A percentile compares a stretch with the other conserved stretches of the same genome.
These are phyloP conservation scores for Deroptyus accipitrinus DNA, from an alignment of 2,113 vertebrate species.

Conservation along the genomic window DNA sequence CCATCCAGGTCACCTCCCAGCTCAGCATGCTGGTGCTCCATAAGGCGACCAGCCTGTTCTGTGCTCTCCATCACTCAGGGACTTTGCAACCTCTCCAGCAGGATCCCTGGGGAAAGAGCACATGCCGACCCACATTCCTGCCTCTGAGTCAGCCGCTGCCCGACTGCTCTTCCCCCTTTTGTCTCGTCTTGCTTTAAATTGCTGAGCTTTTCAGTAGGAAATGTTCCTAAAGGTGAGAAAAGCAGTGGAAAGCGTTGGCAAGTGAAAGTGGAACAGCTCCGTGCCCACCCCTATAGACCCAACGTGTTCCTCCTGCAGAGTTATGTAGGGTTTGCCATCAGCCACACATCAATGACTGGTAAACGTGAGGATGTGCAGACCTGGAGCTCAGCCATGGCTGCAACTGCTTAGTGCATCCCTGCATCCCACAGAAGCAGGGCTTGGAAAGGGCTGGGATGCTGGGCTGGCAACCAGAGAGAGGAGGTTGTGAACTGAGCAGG, in stretches of 20 bases:
- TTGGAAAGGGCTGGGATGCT: neutral
- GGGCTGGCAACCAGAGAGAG: neutral
- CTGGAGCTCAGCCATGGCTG: rapidly evolving
- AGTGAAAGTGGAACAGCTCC: neutral
- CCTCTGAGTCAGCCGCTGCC: neutral
- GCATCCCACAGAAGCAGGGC: neutral
- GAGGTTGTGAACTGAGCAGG: neutral
- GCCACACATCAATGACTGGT: rapidly evolving
- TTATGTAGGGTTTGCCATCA: neutral
- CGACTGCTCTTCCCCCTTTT: constrained; percentile 15
- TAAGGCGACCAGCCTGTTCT: neutral
- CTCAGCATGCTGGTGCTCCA: neutral
- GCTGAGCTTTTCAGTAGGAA: neutral
- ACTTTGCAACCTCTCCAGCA: neutral
- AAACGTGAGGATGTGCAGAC: neutral
- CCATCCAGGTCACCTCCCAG: neutral
- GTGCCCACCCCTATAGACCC: neutral
- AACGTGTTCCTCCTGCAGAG: neutral
- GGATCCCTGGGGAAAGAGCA: neutral
- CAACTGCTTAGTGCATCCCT: neutral
- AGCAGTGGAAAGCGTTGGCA: neutral
- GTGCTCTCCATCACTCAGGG: neutral
- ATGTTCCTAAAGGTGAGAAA: constrained; percentile 41
- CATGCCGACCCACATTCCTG: neutral
- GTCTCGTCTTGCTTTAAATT: neutral